Base-by-base conservation (phyloP, 2,113 vertebrate genomes). In the Aleadryas rufinucha region DNA sequence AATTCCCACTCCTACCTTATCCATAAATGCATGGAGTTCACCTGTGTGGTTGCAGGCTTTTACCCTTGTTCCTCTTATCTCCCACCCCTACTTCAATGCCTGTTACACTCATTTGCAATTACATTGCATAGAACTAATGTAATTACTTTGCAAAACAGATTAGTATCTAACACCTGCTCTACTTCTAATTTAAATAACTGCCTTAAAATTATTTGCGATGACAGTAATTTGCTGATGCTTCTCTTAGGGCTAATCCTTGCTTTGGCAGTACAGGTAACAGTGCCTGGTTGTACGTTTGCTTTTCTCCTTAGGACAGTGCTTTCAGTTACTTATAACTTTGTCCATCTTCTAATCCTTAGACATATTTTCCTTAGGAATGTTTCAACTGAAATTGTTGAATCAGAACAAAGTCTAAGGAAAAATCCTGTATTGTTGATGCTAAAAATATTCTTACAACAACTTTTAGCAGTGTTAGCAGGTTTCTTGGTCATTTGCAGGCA, bases 171-270 rank as follows among this genome's bases (percentile, higher is more conserved):
- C 78, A 89, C 69, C 90, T 81, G 78, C 39, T 95, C 35, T 87
- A 91, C 56, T 57, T 87, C 74, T 81, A 53, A 78, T 90, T 93
- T 82, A 87, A 93, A 93, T 87, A 95, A 79, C 44, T 49, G n/a
- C 42, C 52, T 85, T 82, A 78, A 95, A 95, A 79, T 95, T 85
- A 88, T 92, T 83, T 8, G 88, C 80, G 75, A 93, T 31, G 35
- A 72, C 26, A 52, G n/a, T 60, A 71, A 76, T 83, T 79, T 90
- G 35, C 66, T 86, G 57, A 69, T 80, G 24, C 20, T 87, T 63
- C 74, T 95, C 42, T 87, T 74, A 23, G 49, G 42, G 18, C 42
- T 87, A 68, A 78, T 78, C 35, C 16, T 91, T 88, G 27, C 53
- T 85, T 85, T 80, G 57, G 53, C 44, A 41, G 30, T 60, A 24